Percentiles rank a stretch among this genome's conserved stretches.
Evolutionary conservation across 2,888 invertebrate species (phyloP).

Genomic region (Tupiocoris notatus): DNA sequence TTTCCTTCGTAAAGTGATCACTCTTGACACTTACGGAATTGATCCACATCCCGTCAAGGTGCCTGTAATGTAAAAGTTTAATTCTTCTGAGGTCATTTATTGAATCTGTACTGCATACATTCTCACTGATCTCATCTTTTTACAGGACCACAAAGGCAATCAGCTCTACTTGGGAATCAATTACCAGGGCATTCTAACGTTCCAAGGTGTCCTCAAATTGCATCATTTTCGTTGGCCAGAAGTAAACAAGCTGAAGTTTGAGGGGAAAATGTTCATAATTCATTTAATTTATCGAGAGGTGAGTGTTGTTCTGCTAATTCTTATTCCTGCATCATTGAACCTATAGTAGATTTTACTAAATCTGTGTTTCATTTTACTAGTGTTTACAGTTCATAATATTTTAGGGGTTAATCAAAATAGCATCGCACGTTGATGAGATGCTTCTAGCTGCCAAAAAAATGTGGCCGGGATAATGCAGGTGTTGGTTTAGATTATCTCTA

Average conservation of each 20-base stretch:
- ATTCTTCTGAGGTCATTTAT: neutral
- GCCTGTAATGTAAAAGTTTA: conserved; percentile 48
- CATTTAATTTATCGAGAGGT: conserved; percentile 91
- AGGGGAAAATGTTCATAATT: conserved; percentile 96
- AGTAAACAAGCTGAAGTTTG: conserved; percentile 93
- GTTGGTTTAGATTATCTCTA: too few species aligned
- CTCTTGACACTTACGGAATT: conserved; percentile 93
- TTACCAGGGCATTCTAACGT: conserved; percentile 90
- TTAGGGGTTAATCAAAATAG: too few species aligned
- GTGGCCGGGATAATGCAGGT: too few species aligned
- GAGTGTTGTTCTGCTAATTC: conserved; percentile 51
- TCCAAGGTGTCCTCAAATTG: conserved; percentile 87
- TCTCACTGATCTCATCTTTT: conserved; percentile 28
- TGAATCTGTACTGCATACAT: neutral
- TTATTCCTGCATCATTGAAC: too few species aligned
- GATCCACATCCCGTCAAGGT: conserved; percentile 98
- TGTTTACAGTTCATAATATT: too few species aligned
- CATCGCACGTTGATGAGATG: too few species aligned
- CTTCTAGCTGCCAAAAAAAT: too few species aligned
- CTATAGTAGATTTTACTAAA: too few species aligned
- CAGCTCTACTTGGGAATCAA: conserved; percentile 93
- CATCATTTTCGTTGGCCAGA: conserved; percentile 96
- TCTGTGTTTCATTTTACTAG: too few species aligned
- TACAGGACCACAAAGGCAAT: conserved; percentile 86
- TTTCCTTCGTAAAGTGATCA: conserved; percentile 87